Percentiles rank a stretch among this genome's conserved stretches.
Evolutionary conservation across 2,888 invertebrate species (phyloP).

Genomic region (Aphrophora alni): DNA sequence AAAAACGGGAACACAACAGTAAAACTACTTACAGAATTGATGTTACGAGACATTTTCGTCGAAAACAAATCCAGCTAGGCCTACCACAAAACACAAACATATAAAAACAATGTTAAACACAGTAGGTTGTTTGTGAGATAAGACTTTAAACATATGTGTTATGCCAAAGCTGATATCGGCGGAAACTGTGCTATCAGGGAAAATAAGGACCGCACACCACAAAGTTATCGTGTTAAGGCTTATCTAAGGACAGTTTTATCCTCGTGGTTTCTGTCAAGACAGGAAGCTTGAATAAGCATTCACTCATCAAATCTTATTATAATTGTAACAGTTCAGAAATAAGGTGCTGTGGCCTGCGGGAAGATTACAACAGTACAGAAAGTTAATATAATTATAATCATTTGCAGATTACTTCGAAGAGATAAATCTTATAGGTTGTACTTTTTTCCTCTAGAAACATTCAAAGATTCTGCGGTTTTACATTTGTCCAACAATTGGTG

Average conservation of each 20-base stretch:
- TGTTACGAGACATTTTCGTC: neutral
- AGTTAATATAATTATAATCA: no score
- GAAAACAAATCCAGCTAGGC: neutral
- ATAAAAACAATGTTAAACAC: neutral
- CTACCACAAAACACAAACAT: neutral
- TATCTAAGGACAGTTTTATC: conserved; percentile 4
- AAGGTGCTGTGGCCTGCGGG: no score
- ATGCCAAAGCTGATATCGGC: neutral
- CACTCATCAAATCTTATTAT: no score
- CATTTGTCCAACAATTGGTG: no score
- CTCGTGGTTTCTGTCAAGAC: neutral
- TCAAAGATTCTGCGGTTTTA: no score
- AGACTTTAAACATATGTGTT: neutral
- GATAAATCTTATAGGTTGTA: no score
- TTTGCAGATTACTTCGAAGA: no score
- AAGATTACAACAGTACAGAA: no score
- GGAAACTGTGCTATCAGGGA: neutral
- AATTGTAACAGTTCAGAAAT: no score
- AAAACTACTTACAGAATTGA: neutral
- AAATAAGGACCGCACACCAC: neutral
- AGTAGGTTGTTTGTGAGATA: neutral
- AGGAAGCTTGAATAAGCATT: neutral
- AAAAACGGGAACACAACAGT: no score
- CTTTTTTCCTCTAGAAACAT: no score
- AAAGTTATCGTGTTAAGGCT: neutral